Evolutionary conservation across 2,888 invertebrate genomes (phyloP), one percentile per base, ranked within the genome.

Genomic region (Diloba caeruleocephala): DNA sequence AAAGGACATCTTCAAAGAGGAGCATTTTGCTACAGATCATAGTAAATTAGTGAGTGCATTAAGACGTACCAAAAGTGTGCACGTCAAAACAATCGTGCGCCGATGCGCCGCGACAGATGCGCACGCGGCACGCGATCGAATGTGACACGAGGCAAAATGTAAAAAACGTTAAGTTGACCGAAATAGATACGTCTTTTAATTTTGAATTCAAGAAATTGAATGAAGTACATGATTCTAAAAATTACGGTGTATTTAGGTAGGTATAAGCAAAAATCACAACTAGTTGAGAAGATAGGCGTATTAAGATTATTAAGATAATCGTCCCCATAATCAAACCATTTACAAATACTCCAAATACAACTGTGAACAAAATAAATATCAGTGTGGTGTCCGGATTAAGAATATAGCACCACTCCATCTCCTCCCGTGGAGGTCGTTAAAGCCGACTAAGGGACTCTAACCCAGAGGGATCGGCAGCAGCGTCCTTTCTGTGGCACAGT

Each of bases 41-140:
- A 63, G 71, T 82, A 74, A 85, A 82, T 86, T 81, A 83, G 69
- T 60, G 51, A 58, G 57, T 60, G 66, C 81, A 81, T 81, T 79
- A 76, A 63, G 42, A 61, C 42, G 64, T 44, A 53, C 61, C 71
- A 68, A 78, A 77, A 75, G 71, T 61, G 74, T 44, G 33, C 21
- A 43, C 68, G 85, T 85, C 85, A 82, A 68, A 82, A 80, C 84
- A 85, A 79, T 76, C 52, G 61, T 34, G 52, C 55, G 59, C 33
- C 23, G 59, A 78, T 58, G 62, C 32, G 53, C 7, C 50, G 32
- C 69, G 61, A 72, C 86, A 85, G 75, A 77, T 85, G 85, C 65
- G 60, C 59, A n/a, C 1, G 48, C 31, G 31, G 14, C 50, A 42
- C 39, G 49, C 26, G 39, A 72, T 64, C 44, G 41, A 33, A 54